A percentile compares a stretch with the other conserved stretches of the same genome.
These are phyloP conservation scores for Polyodon spathula DNA, from an alignment of 2,113 vertebrate species.

Conservation along the genomic window DNA sequence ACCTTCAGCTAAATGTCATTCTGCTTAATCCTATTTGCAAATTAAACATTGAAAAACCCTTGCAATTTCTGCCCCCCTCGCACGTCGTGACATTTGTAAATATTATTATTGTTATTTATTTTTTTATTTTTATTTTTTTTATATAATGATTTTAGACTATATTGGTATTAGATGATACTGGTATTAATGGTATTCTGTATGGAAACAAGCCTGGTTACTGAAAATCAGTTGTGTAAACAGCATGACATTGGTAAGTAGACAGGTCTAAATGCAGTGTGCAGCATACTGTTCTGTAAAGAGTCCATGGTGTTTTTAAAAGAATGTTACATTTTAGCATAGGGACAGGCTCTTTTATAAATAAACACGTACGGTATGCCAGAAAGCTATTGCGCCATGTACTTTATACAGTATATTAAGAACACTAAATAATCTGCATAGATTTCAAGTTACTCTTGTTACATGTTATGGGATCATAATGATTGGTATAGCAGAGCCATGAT, in stretches of 20 bases:
- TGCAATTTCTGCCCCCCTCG: slow-evolving; percentile 50
- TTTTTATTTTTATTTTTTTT: slow-evolving; percentile 31
- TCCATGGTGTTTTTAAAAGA: too few species aligned
- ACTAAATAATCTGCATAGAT: too few species aligned
- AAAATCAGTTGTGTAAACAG: not conserved
- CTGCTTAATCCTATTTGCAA: slow-evolving; percentile 79
- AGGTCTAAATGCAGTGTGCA: not conserved
- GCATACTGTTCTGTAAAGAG: too few species aligned
- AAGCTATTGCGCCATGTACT: too few species aligned
- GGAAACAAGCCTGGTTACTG: not conserved
- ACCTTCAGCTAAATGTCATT: slow-evolving; percentile 79
- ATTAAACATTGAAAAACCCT: slow-evolving; percentile 74
- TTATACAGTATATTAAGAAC: too few species aligned
- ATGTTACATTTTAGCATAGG: too few species aligned
- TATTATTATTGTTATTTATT: slow-evolving; percentile 44
- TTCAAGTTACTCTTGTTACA: too few species aligned
- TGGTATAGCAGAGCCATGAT: too few species aligned
- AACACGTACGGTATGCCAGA: too few species aligned
- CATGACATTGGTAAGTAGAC: not conserved
- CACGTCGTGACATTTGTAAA: slow-evolving; percentile 55
- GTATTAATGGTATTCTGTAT: too few species aligned
- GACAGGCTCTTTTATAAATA: too few species aligned
- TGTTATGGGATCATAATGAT: too few species aligned
- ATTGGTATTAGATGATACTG: slow-evolving; percentile 31
- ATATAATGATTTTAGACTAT: slow-evolving; percentile 32